phyloP scores from a whole-genome alignment of 2,113 vertebrate species.

The Phaetusa simplex region DNA sequence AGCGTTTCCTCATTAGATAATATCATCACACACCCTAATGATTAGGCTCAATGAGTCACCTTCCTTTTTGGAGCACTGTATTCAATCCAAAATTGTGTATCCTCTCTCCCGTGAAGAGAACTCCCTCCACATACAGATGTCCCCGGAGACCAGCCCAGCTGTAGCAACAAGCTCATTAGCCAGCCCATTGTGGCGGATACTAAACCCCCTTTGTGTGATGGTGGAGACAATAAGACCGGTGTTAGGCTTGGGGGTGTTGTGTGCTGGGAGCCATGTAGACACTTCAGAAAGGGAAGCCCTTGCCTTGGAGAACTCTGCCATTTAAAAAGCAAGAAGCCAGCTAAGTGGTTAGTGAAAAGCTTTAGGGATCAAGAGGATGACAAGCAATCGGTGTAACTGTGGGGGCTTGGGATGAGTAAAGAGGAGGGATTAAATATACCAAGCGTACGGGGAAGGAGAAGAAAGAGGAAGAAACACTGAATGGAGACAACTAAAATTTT shows the following conservation, averaged over 20 bases:
- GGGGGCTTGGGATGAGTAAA: background rate
- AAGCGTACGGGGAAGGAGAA: background rate
- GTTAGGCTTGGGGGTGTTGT: background rate
- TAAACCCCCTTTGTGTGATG: background rate
- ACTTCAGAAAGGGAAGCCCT: background rate
- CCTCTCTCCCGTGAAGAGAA: slow-evolving; percentile 39
- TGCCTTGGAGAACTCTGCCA: background rate
- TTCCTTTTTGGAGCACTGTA: slow-evolving; percentile 50
- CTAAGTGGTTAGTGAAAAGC: background rate
- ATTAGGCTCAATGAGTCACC: slow-evolving; percentile 61
- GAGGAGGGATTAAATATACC: background rate
- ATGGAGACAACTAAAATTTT: background rate
- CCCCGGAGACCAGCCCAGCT: slow-evolving; percentile 22
- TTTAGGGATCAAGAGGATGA: background rate
- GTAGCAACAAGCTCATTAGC: slow-evolving; percentile 35
- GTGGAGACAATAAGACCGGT: background rate
- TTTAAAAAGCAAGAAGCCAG: background rate
- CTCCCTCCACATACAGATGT: background rate
- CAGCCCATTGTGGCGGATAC: background rate
- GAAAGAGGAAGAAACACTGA: background rate
- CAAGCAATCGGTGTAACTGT: background rate
- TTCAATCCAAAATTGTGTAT: slow-evolving; percentile 51
- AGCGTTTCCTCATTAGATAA: slow-evolving; percentile 69
- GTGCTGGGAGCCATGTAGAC: background rate
- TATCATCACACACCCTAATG: slow-evolving; percentile 67